Base-by-base conservation (phyloP, 2,797 vertebrate genomes). In the Buceros bicornis region DNA sequence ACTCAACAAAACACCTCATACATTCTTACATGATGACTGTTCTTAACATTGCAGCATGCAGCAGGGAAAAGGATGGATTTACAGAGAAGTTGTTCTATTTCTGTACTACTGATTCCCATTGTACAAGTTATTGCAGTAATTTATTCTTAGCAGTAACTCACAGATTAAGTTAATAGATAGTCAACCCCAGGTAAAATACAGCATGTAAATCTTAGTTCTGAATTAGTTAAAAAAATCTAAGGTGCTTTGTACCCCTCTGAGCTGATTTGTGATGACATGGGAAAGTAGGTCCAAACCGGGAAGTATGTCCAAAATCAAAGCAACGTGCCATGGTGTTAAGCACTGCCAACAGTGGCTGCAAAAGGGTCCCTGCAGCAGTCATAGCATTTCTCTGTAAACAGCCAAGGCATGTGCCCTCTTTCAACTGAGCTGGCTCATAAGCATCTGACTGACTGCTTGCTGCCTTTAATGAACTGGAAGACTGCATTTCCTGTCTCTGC, bases 381-480 rank as follows among this genome's bases (percentile, higher is more conserved):
- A 17, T 35, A 61, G 93, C 71, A 97, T 96, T 97, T 90, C 88
- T 97, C 37, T 87, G 89, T 95, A 97, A 98, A 97, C 91, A 97
- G 24, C 47, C 35, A 82, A 71, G 92, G 85, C 89, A 57, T 84
- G 94, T 77, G 83, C 81, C 96, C 92, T 90, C 96, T 96, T 89
- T 85, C 40, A 66, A 31, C 31, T 61, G 66, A 57, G 31, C 76
- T 70, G 76, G 78, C 84, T 94, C 80, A 50, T 70, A 93, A 72
- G 69, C 71, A 28, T 16, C 40, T 89, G 93, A 98, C 61, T 96
- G 97, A 94, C 97, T 97, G 94, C 48, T 94, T 77, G 74, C 56
- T 76, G 82, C 83, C 79, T 94, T 93, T 96, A 97, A 98, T 95
- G 97, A 97, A 95, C 90, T 82, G 83, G 50, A 96, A 95, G 76